A percentile compares a stretch with the other conserved stretches of the same genome.
Evolutionary conservation across 1,140 invertebrate genomes (phyloP).

Genomic region (Rhagoletis pomonella): DNA sequence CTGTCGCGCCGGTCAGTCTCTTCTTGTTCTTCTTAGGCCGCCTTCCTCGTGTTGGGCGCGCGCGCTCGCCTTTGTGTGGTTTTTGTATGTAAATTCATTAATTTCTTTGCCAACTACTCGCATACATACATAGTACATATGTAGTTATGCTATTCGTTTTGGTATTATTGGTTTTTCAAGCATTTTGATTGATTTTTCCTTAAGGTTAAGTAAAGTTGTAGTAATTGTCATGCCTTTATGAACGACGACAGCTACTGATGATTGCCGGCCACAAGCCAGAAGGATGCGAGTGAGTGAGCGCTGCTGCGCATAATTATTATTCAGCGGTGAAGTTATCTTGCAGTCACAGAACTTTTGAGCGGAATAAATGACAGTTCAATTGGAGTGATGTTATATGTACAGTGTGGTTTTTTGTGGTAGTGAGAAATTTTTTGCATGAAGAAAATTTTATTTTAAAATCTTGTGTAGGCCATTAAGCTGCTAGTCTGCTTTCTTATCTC

Average conservation of each 20-base stretch:
- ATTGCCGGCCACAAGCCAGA: neutral
- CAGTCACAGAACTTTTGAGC: no score
- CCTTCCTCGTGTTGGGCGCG: no score
- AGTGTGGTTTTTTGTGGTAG: no score
- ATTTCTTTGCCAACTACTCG: neutral
- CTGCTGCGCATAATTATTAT: neutral
- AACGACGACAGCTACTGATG: neutral
- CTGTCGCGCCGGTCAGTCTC: neutral
- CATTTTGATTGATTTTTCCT: conserved; percentile 48
- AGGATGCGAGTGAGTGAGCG: neutral
- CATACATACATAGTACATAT: no score
- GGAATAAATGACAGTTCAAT: no score
- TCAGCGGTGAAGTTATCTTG: neutral
- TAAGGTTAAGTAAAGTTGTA: conserved; percentile 39
- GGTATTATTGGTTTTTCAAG: conserved; percentile 51
- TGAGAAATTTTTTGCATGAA: no score
- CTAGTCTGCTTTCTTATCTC: no score
- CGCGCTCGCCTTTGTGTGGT: neutral
- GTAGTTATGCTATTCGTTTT: conserved; percentile 15
- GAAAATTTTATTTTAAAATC: no score
- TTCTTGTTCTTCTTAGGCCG: no score
- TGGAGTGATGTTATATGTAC: no score
- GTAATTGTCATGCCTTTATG: conserved; percentile 44
- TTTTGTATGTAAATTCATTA: conserved; percentile 49
- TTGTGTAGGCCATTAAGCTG: no score